These are phyloP conservation scores for Torymus tubicola DNA, from an alignment of 2,888 invertebrate species.

Conservation along the genomic window DNA sequence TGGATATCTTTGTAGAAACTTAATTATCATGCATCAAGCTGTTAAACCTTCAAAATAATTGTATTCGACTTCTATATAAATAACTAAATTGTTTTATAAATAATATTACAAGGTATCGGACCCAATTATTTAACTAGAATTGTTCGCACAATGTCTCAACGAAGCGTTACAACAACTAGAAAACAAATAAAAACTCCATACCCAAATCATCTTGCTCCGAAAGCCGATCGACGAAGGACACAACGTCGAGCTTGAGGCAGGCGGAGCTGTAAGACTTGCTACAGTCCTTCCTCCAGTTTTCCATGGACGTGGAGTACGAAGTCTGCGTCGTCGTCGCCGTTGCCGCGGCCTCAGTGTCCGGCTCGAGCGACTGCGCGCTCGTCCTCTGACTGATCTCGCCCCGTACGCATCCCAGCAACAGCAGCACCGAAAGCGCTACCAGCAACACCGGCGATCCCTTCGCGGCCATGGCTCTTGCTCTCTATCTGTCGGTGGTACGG, in stretches of 20 bases:
- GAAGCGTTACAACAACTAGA: no score
- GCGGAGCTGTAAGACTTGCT: conserved; percentile 82
- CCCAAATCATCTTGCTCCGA: conserved; percentile 84
- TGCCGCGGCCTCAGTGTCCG: background rate
- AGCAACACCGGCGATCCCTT: no score
- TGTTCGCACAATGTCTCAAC: no score
- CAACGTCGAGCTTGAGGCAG: conserved; percentile 87
- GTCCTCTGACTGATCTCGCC: conserved; percentile 62
- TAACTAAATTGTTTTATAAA: no score
- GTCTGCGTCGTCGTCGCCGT: background rate
- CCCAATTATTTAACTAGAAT: no score
- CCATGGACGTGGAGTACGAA: conserved; percentile 62
- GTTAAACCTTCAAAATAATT: no score
- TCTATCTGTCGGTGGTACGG: background rate
- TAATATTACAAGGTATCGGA: no score
- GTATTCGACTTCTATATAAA: no score
- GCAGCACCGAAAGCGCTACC: conserved; percentile 38
- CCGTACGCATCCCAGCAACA: conserved; percentile 61
- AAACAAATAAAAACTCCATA: conserved; percentile 23
- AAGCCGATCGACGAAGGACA: conserved; percentile 86
- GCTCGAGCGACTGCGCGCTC: conserved; percentile 33
- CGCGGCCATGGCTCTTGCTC: background rate
- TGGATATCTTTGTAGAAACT: no score
- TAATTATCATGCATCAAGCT: no score
- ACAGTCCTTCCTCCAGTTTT: conserved; percentile 77